Percentiles rank a stretch among this genome's conserved stretches.
These are phyloP conservation scores for Ecliptopera silaceata DNA, from an alignment of 2,888 invertebrate species.

Conservation along the genomic window DNA sequence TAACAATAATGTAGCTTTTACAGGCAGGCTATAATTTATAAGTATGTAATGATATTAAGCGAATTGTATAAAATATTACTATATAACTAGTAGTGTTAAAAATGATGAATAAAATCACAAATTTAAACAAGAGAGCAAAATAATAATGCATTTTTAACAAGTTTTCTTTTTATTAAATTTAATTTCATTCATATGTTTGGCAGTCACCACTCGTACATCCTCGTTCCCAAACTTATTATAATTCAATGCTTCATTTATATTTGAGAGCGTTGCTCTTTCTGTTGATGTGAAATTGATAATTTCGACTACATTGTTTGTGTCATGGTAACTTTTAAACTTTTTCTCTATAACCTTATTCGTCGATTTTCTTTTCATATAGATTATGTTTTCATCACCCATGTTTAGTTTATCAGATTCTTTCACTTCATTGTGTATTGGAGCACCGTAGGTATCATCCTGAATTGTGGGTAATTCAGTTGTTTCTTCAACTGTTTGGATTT, in stretches of 20 bases:
- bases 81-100: too few species aligned
- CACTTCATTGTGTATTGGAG: slow-evolving; percentile 18
- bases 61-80: too few species aligned
- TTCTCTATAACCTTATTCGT: slow-evolving; percentile 10
- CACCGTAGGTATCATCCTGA: not conserved
- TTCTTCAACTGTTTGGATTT: not conserved
- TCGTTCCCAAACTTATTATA: slow-evolving; percentile 68
- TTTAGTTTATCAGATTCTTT: slow-evolving; percentile 43
- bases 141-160: not conserved
- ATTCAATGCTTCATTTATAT: slow-evolving; percentile 66
- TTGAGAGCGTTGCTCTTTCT: slow-evolving; percentile 56
- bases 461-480: not conserved
- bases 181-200: slow-evolving; percentile 67
- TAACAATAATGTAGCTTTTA: too few species aligned
- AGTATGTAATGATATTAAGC: too few species aligned
- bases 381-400: slow-evolving; percentile 65
- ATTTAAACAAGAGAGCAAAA: not conserved
- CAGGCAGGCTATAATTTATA: too few species aligned
- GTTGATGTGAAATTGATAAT: slow-evolving; percentile 65
- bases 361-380: slow-evolving; percentile 47
- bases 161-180: slow-evolving; percentile 59
- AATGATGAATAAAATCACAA: not conserved
- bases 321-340: slow-evolving; percentile 14
- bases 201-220: slow-evolving; percentile 52
- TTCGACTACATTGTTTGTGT: slow-evolving; percentile 45